phyloP scores from a whole-genome alignment of 2,113 vertebrate genomes.

The Protobothrops mucrosquamatus region DNA sequence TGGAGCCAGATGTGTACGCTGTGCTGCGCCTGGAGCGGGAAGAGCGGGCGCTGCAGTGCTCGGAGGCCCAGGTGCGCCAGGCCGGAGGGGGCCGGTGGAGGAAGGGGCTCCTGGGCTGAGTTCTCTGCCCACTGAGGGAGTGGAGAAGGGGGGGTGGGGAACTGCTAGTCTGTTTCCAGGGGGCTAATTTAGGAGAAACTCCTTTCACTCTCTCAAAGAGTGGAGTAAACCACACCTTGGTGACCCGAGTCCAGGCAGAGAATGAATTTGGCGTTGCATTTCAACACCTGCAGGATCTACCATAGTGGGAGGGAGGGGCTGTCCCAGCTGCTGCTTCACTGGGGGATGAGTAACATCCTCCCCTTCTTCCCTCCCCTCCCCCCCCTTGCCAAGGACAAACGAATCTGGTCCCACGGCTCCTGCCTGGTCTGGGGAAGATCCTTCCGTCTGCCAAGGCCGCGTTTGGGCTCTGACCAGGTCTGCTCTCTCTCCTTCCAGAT shows the following conservation, averaged over 20 bases:
- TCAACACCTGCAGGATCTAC: neutral
- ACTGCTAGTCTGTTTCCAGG: neutral
- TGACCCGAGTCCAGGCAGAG: neutral
- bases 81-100: rapidly evolving
- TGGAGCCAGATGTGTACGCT: slow-evolving; percentile 91
- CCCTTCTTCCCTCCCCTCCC: neutral
- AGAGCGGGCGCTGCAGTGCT: slow-evolving; percentile 86
- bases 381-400: neutral
- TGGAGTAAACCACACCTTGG: neutral
- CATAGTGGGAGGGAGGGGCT: rapidly evolving
- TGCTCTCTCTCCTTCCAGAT: slow-evolving; percentile 70
- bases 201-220: neutral
- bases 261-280: neutral
- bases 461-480: rapidly evolving
- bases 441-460: neutral
- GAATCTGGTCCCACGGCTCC: neutral
- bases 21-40: slow-evolving; percentile 89
- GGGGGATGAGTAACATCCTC: neutral
- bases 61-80: slow-evolving; percentile 85
- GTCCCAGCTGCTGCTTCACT: neutral
- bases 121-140: neutral
- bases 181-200: neutral
- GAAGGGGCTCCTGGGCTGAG: too few species aligned
- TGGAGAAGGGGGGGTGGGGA: neutral
- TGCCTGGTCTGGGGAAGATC: neutral